Evolutionary conservation across 2,797 vertebrate genomes (phyloP).

Genomic region (Pagetopsis macropterus): DNA sequence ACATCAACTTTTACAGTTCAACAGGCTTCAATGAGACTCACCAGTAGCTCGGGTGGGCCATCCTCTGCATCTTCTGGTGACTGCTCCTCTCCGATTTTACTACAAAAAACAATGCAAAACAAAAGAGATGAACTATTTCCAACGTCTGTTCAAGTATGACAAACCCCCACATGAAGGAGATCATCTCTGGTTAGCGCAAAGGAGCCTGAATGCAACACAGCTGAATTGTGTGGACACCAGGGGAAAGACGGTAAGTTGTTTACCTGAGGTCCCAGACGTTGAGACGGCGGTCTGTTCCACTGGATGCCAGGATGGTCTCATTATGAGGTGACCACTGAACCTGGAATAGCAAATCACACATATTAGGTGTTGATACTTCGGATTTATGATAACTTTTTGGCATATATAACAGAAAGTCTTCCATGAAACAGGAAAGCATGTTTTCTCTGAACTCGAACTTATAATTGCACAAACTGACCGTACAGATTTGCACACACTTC

Average conservation of each 20-base stretch:
- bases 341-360: slow-evolving; percentile 67
- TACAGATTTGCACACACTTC: background rate
- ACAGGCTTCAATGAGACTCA: slow-evolving; percentile 66
- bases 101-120: slow-evolving; percentile 46
- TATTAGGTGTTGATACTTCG: background rate
- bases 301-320: slow-evolving; percentile 91
- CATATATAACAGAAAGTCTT: background rate
- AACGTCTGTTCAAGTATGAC: background rate
- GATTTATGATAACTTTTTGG: background rate
- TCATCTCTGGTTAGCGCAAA: background rate
- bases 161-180: background rate
- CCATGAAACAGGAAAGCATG: background rate
- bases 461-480: background rate
- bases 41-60: slow-evolving; percentile 94
- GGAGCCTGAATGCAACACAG: background rate
- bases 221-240: background rate
- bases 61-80: slow-evolving; percentile 95
- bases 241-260: background rate
- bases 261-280: slow-evolving; percentile 93
- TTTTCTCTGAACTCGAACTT: background rate
- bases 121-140: background rate
- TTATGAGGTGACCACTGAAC: slow-evolving; percentile 95
- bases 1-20: background rate
- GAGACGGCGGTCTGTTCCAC: slow-evolving; percentile 89
- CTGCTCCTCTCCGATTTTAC: slow-evolving; percentile 97